These are phyloP conservation scores for Habroteleia sp. DNA, from an alignment of 2,888 invertebrate genomes.

Conservation along the genomic window DNA sequence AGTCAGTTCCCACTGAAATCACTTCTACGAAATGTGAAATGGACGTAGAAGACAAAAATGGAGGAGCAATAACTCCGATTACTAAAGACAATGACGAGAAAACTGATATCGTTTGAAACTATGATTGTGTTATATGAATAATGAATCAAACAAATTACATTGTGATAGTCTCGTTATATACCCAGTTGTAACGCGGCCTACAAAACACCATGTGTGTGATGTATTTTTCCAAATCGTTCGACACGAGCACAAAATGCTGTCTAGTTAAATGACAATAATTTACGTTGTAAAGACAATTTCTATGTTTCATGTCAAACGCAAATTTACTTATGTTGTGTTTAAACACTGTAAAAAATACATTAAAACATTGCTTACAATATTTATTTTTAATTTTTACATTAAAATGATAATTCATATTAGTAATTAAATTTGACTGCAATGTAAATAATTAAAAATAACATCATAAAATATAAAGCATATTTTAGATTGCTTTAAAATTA, in stretches of 20 bases:
- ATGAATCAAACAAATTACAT: conserved; percentile 63
- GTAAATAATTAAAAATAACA: too few species aligned
- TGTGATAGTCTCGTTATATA: conserved; percentile 79
- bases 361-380: too few species aligned
- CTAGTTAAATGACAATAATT: conserved; percentile 7
- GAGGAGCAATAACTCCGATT: conserved; percentile 38
- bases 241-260: conserved; percentile 46
- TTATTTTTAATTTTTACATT: too few species aligned
- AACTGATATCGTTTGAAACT: conserved; percentile 71
- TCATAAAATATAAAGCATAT: too few species aligned
- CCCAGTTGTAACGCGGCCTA: conserved; percentile 70
- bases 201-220: conserved; percentile 60
- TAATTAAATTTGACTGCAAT: too few species aligned
- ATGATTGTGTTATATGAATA: conserved; percentile 13
- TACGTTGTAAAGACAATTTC: neutral
- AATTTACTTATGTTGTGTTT: neutral
- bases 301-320: conserved; percentile 24
- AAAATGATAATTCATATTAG: too few species aligned
- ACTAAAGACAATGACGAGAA: conserved; percentile 71
- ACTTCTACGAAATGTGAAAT: conserved; percentile 71
- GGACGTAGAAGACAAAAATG: conserved; percentile 69
- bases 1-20: conserved; percentile 70
- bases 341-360: conserved; percentile 10
- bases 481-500: too few species aligned
- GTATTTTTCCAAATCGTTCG: conserved; percentile 47